Evolutionary conservation across 2,113 vertebrate genomes (phyloP).

Genomic region (Hemiprocne comata): DNA sequence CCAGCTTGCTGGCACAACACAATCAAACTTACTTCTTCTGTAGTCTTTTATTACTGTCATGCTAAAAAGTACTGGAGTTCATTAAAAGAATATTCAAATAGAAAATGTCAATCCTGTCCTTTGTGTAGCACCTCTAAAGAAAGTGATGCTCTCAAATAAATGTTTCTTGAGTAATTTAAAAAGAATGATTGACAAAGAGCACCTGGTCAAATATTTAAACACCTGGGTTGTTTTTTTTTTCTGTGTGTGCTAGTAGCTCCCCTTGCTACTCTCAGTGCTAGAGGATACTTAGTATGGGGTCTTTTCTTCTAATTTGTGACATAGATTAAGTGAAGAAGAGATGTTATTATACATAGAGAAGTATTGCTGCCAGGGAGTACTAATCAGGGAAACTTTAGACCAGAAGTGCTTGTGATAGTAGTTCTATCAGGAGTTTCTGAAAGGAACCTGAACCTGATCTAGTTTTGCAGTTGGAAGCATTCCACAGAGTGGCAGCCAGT

Average conservation of each 20-base stretch:
- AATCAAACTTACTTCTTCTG: neutral
- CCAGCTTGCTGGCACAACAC: neutral
- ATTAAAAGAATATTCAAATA: neutral
- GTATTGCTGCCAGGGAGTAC: neutral
- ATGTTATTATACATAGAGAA: neutral
- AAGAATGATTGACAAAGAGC: neutral
- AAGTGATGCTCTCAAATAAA: neutral
- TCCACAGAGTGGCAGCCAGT: neutral
- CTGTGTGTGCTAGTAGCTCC: neutral
- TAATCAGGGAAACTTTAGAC: neutral
- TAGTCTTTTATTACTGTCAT: neutral
- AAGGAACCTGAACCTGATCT: neutral
- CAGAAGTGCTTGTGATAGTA: neutral
- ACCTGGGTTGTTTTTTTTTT: neutral
- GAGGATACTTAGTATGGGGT: neutral
- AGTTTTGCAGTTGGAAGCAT: neutral
- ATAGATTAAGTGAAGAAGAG: conserved; percentile 1
- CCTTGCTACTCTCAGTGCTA: neutral
- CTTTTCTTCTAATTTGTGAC: neutral
- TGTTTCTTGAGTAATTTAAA: neutral
- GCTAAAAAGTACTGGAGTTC: neutral
- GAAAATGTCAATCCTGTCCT: neutral
- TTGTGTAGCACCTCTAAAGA: neutral
- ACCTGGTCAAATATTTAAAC: neutral
- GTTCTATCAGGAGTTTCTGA: neutral